Percentiles rank a stretch among this genome's conserved stretches.
Conservation (phyloP, 2,888 invertebrate genomes). For the Microdon myrmicae region DNA sequence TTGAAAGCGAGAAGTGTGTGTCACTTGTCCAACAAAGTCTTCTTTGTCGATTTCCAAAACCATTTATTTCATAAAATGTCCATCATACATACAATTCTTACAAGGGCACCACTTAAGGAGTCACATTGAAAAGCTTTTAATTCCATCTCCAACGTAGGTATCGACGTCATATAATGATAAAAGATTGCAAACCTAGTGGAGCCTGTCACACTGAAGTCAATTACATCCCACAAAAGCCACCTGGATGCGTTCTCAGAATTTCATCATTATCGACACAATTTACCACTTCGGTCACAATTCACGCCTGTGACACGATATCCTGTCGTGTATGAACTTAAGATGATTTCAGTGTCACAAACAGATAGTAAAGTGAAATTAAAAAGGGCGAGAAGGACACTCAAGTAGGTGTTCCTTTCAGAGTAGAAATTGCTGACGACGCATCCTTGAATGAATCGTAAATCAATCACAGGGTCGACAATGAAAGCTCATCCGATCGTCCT, state of each 20-base stretch:
- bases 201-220: slow-evolving; percentile 41
- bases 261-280: slow-evolving; percentile 45
- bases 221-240: slow-evolving; percentile 39
- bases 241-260: slow-evolving; percentile 41
- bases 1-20: too few species aligned
- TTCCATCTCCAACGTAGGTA: slow-evolving; percentile 16
- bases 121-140: slow-evolving; percentile 48
- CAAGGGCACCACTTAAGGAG: slow-evolving; percentile 33
- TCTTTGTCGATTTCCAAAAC: too few species aligned
- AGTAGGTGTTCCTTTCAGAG: slow-evolving; percentile 17
- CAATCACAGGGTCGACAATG: slow-evolving; percentile 41
- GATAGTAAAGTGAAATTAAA: slow-evolving; percentile 8
- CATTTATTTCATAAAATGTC: too few species aligned
- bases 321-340: slow-evolving; percentile 13
- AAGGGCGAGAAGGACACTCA: slow-evolving; percentile 5
- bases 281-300: slow-evolving; percentile 28
- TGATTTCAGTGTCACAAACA: slow-evolving; percentile 42
- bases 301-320: slow-evolving; percentile 27
- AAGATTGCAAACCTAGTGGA: not conserved
- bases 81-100: too few species aligned
- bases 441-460: slow-evolving; percentile 41
- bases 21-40: too few species aligned
- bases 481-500: slow-evolving; percentile 7
- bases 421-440: slow-evolving; percentile 13
- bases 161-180: slow-evolving; percentile 6